Base-by-base conservation (phyloP, 1,140 invertebrate species). In the Nilaparvata lugens region DNA sequence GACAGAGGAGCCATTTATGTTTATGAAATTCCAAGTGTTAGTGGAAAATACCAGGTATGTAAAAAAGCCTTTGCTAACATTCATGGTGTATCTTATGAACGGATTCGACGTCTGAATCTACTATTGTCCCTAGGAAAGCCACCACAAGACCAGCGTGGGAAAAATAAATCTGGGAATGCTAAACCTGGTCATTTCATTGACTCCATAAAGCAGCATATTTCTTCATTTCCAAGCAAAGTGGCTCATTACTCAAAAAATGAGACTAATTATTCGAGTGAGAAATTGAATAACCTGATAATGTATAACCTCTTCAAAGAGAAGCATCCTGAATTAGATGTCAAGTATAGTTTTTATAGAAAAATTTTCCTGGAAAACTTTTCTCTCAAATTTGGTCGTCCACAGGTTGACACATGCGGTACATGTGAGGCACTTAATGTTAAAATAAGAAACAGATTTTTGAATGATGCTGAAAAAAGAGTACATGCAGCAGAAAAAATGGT, bases 401-500 rank as follows among this genome's bases (percentile, higher is more conserved):
- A 45, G 19, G 42, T 45, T 45, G 42, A 45, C 19, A 45, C 42
- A 45, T 45, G 14, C 42, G 14, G 42, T 45, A 45, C 42, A 45
- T 68, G 67, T 62, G 65, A 66, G 61, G 48, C 51, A 51, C 54
- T 63, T 3, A 45, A 18, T 53, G 31, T 31, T n/a, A 63, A 63
- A 60, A 45, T 45, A 45, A 45, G 13, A 61, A 52, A 16, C 16
- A 40, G 19, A 23, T 38, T 18, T 25, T 43, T 65, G 11, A 61
- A 53, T 60, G 62, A 69, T 51, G 62, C 61, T 61, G 61, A 60
- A 28, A 70, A 69, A 57, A 64, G 65, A 64, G 62, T 65, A 51
- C 62, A 66, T 48, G 57, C 60, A 55, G 65, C 69, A 53, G 65
- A 71, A 68, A 67, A 61, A 60, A 31, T 57, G 55, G 65, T 63